phyloP scores from a whole-genome alignment of 2,888 invertebrate genomes.

The Nasonia oneida region DNA sequence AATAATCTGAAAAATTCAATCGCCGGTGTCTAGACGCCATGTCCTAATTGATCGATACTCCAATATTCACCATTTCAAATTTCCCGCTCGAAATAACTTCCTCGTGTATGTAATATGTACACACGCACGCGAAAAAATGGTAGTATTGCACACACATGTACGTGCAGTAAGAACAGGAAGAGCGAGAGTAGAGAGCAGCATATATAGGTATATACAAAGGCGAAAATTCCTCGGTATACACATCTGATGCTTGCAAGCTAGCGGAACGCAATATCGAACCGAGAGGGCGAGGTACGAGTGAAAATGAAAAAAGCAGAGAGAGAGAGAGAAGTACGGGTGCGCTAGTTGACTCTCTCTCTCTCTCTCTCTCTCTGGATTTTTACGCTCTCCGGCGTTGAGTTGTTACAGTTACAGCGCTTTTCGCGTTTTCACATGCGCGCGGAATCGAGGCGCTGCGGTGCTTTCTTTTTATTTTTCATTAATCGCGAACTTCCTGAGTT shows the following conservation, averaged over 20 bases:
- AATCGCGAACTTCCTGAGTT: not conserved
- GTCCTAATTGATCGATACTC: not conserved
- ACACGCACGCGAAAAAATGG: not conserved
- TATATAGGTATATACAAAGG: not conserved
- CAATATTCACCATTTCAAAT: not conserved
- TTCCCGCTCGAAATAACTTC: not conserved
- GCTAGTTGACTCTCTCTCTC: not conserved
- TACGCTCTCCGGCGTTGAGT: not conserved
- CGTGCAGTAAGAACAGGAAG: not conserved
- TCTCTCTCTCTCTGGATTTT: not conserved
- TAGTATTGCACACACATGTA: too few species aligned
- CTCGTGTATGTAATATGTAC: not conserved
- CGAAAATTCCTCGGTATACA: conserved; percentile 3
- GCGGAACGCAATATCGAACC: not conserved
- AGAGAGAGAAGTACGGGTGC: not conserved
- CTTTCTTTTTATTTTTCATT: not conserved
- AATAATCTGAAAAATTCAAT: conserved; percentile 13
- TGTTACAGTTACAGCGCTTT: not conserved
- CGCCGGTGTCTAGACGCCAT: conserved; percentile 6
- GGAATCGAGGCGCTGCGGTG: not conserved
- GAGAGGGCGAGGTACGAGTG: not conserved
- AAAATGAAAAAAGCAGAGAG: not conserved
- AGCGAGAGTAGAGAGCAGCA: not conserved
- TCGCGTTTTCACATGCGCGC: too few species aligned
- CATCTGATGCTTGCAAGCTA: not conserved